These are phyloP conservation scores for Oreonectes daqikongensis DNA, from an alignment of 2,797 vertebrate genomes.

Conservation along the genomic window DNA sequence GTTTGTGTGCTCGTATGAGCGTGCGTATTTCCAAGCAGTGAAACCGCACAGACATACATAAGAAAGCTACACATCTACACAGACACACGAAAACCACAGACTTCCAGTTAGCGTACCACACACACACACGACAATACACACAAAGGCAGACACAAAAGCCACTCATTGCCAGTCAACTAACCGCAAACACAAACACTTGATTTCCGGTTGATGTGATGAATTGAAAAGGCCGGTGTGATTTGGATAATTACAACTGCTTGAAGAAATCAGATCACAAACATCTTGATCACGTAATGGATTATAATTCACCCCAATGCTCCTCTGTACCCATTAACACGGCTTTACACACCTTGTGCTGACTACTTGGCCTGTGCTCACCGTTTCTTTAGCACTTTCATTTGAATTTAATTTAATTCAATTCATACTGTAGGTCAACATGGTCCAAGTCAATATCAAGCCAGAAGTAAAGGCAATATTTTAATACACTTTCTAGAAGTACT, in stretches of 20 bases:
- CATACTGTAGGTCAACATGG: too few species aligned
- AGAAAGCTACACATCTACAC: conserved; percentile 24
- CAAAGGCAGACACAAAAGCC: conserved; percentile 41
- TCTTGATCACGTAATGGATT: not conserved
- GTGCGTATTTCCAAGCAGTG: conserved; percentile 51
- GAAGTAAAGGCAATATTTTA: too few species aligned
- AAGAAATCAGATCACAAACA: conserved; percentile 12
- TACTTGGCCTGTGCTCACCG: not conserved
- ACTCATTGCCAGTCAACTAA: conserved; percentile 60
- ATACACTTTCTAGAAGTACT: too few species aligned
- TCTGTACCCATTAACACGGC: conserved; percentile 23
- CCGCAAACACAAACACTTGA: conserved; percentile 37
- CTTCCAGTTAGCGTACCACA: conserved; percentile 54
- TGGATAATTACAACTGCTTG: not conserved
- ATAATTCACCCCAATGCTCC: not conserved
- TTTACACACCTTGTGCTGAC: not conserved
- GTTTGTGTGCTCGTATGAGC: not conserved
- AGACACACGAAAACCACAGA: conserved; percentile 43
- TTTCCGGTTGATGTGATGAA: conserved; percentile 47
- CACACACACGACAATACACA: conserved; percentile 12
- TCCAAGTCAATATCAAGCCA: too few species aligned
- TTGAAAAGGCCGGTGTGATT: conserved; percentile 25
- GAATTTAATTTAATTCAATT: not conserved
- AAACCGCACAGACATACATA: conserved; percentile 37
- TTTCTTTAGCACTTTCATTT: not conserved